Evolutionary conservation across 37 sponge, comb jelly and placozoan species (phyloP), one percentile per base, ranked within the genome.

Genomic region (Cliona cf. orientalis): DNA sequence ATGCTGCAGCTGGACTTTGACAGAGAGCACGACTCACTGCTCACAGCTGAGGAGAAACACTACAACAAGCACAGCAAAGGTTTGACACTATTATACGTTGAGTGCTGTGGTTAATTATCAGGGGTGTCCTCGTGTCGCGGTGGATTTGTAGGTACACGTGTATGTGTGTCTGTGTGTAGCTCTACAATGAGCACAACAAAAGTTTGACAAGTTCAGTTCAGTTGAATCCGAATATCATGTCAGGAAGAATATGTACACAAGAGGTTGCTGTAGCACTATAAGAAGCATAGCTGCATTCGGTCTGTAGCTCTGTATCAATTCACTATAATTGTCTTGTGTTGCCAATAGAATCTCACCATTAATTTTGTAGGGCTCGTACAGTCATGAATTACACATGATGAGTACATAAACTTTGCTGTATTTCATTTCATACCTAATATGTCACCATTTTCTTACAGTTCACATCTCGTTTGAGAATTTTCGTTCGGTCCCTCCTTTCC

Each of bases 1-100:
- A 93, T 94, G 92, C 79, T 98, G 17, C 99, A 98, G 73, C 80
- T 87, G 42, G 90, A 98, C 64, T 94, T 87, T 78, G 99, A 98
- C 67, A 71, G 66, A 25, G 96, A 96, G 36, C 78, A 86, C 25
- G 92, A 93, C 71, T 53, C 34, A 4, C 35, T 55, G 49, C 35
- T 93, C 3, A 60, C 32, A 22, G 92, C 90, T 17, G 72, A 88
- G 39, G 99, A 98, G 84, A 87, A 76, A 63, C 87, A 91, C 58
- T 75, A 70, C 66, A 98, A 98, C 86, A 96, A 91, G 35, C 46
- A 86, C 41, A 89, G 87, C 74, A 86, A 86, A 72, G 84, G 86
- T 88, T 43, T n/a, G 21, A 4, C 34, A 31, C 28, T 14, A 42
- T 1, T 31, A 29, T 69, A 4, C 31, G 23, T 2, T 53, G 25